Percentiles rank a stretch among this genome's conserved stretches.
Evolutionary conservation across 1,140 invertebrate genomes (phyloP).

Genomic region (Akabosia matsudoensis): DNA sequence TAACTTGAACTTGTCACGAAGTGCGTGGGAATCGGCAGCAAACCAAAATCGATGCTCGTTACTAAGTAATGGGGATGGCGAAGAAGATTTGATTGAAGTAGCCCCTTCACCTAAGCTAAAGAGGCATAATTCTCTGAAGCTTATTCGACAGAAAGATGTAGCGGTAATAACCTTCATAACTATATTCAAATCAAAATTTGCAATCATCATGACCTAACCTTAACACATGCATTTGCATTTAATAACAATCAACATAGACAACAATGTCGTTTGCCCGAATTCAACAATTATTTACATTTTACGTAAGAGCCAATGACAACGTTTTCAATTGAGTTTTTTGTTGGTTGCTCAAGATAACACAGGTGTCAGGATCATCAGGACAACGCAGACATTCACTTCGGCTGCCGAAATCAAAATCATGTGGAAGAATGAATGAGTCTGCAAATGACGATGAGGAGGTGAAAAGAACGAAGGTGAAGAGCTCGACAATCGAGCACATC

Average conservation of each 20-base stretch:
- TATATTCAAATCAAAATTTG: too few species aligned
- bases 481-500: constrained; percentile 26
- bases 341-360: not conserved
- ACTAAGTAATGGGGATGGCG: not conserved
- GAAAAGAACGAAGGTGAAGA: constrained; percentile 22
- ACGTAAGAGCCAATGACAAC: too few species aligned
- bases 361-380: constrained; percentile 11
- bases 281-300: too few species aligned
- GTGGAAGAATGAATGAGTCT: constrained; percentile 6
- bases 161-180: constrained; percentile 18
- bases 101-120: constrained; percentile 5
- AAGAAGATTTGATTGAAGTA: not conserved
- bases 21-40: not conserved
- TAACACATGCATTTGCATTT: too few species aligned
- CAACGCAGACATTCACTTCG: not conserved
- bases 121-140: constrained; percentile 3
- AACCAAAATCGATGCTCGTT: not conserved
- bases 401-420: constrained; percentile 15
- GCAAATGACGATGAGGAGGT: constrained; percentile 20
- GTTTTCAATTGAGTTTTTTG: too few species aligned
- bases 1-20: not conserved
- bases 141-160: constrained; percentile 11
- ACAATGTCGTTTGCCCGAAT: too few species aligned
- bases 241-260: too few species aligned
- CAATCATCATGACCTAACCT: too few species aligned